Base-by-base conservation (phyloP, 2,113 vertebrate genomes). In the Carassius carassius region DNA sequence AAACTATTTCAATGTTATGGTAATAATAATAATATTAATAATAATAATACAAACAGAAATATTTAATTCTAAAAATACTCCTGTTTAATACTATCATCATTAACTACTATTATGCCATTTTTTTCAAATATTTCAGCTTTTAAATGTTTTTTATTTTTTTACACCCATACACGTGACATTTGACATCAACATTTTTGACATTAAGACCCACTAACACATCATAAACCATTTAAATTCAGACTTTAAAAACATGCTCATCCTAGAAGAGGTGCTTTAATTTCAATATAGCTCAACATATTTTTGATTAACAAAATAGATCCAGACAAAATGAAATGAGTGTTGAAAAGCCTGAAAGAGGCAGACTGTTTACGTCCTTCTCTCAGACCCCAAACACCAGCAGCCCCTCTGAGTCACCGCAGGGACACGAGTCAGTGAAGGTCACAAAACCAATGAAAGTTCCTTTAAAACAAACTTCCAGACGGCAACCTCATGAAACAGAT, bases 361-460 rank as follows among this genome's bases (percentile, higher is more conserved):
- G 17, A 37, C 5, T 74, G 70, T 47, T 74, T n/a, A 37, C 12
- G 29, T 37, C 29, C 16, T 37, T 56, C 29, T 10, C 19, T 41
- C 16, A 60, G 56, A 78, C 54, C 76, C 25, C 19, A 37, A 78
- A 58, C 29, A n/a, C 16, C 23, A 29, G 16, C 75, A 56, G 25
- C 9, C 51, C 75, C 75, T 35, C 13, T 47, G 77, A 79, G 37
- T 79, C 77, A 79, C 44, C 35, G 9, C 56, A 17, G 56, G 56
- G n/a, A 58, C 56, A 13, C 1, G 37, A 79, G 58, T 79, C 37
- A 79, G 58, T 63, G 37, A 79, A 79, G 78, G 78, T 79, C 78
- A 79, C 78, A 17, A 79, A 17, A 79, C n/a, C 23, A 63, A 79
- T 80, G 69, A 91, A 87, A 89, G 84, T 87, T 76, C 74, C 62